Conservation (phyloP, 2,888 invertebrate genomes). For the Phengaris arion region DNA sequence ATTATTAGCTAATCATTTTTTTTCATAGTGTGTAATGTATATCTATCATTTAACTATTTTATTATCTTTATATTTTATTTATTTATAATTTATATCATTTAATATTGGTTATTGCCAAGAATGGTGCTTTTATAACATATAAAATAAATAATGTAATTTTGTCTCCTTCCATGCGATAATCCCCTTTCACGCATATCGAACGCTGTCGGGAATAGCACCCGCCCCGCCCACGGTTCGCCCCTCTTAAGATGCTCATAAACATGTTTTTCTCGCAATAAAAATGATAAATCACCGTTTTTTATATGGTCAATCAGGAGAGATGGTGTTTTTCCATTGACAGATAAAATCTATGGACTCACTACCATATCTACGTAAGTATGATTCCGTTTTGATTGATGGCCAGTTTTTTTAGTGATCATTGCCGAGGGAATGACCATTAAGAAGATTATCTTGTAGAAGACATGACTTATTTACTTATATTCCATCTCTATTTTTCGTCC, state of each 20-base stretch:
- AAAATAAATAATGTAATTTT: too few species aligned
- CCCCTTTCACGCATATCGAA: constrained; percentile 19
- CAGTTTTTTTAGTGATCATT: constrained; percentile 30
- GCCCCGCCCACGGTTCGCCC: constrained; percentile 47
- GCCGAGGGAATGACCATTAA: constrained; percentile 15
- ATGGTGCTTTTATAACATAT: too few species aligned
- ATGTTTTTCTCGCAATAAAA: constrained; percentile 80
- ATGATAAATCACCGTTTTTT: constrained; percentile 80
- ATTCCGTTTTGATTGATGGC: constrained; percentile 48
- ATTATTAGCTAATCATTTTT: too few species aligned
- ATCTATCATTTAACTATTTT: too few species aligned
- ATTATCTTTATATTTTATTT: too few species aligned
- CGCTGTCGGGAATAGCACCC: constrained; percentile 38
- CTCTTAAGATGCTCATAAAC: constrained; percentile 79
- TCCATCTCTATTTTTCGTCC: neutral
- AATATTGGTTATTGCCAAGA: too few species aligned
- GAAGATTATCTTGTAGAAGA: neutral
- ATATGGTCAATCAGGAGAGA: constrained; percentile 79
- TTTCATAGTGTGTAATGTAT: too few species aligned
- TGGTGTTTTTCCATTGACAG: constrained; percentile 64
- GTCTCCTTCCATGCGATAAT: constrained; percentile 13
- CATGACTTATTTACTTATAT: neutral
- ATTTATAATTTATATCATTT: too few species aligned
- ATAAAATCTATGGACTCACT: constrained; percentile 62
- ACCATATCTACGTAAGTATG: constrained; percentile 46